Evolutionary conservation across 2,888 invertebrate genomes (phyloP), one percentile per base, ranked within the genome.

Genomic region (Eurois occulta): DNA sequence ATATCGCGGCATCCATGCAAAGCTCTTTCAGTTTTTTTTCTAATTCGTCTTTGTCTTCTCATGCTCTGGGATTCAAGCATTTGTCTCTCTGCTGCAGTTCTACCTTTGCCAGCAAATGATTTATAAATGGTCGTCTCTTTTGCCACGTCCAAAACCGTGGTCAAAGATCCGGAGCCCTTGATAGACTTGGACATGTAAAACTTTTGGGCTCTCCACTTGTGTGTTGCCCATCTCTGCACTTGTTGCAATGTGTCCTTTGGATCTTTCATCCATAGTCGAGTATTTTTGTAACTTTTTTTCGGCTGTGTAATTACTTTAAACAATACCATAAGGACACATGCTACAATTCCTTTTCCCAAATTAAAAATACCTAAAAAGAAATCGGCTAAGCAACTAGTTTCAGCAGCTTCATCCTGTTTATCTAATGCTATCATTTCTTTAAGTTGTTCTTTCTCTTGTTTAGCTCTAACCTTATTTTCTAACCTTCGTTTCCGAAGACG

Each of bases 141-240:
- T 16, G 93, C 28, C 28, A 91, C 89, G 78, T 94, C 94, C 1
- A 48, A n/a, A 16, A 93, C 1, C 35, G 94, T 84, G 43, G 81
- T 85, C 69, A 93, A 77, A 16, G 88, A 88, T 13, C 89, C 78
- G 10, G 94, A 94, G 7, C 91, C 90, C 32, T 86, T 87, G 16
- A 92, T 71, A 48, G 91, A 87, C 76, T 86, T 88, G 11, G 83
- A 52, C 77, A 94, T 86, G 86, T 84, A 83, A 62, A 92, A 87
- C 72, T 91, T 92, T 82, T 90, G 91, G 5, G 90, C 21, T 46
- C 79, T 71, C 90, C 91, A 91, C 6, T 72, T 81, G 35, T 85
- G 82, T 13, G 8, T 5, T 18, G 80, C 4, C 89, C 89, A 91
- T 64, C 67, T 83, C 52, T 32, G 86, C 11, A 93, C 13, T 80